Percentiles rank a stretch among this genome's conserved stretches.
Evolutionary conservation across 2,888 invertebrate genomes (phyloP).

Genomic region (Cynaeus angustus): DNA sequence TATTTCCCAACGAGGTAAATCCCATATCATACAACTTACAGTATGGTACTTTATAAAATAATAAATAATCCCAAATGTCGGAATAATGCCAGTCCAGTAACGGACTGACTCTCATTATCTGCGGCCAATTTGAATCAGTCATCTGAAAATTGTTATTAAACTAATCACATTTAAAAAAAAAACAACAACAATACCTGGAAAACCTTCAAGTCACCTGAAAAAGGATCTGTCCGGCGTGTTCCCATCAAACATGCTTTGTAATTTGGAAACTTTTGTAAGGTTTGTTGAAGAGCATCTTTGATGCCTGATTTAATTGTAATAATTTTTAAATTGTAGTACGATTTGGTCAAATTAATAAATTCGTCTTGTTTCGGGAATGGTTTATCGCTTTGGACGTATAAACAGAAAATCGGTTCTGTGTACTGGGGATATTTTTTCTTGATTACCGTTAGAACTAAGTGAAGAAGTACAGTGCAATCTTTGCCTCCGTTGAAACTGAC

Average conservation of each 20-base stretch:
- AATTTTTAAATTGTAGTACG: conserved; percentile 84
- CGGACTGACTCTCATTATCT: conserved; percentile 90
- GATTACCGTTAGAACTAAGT: conserved; percentile 77
- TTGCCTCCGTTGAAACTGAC: conserved; percentile 99
- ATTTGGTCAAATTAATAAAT: conserved; percentile 83
- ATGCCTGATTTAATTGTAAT: conserved; percentile 81
- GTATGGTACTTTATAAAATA: conserved; percentile 87
- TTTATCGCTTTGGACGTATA: conserved; percentile 87
- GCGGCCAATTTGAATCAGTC: conserved; percentile 94
- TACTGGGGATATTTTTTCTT: conserved; percentile 64
- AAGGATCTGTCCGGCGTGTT: conserved; percentile 90
- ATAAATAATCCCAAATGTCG: conserved; percentile 93
- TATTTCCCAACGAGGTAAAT: conserved; percentile 92
- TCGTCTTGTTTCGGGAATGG: conserved; percentile 91
- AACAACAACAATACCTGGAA: conserved; percentile 80
- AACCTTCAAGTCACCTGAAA: conserved; percentile 78
- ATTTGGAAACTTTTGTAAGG: conserved; percentile 75
- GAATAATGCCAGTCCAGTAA: conserved; percentile 93
- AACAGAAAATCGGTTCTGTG: conserved; percentile 74
- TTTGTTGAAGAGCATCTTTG: conserved; percentile 79
- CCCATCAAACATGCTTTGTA: conserved; percentile 95
- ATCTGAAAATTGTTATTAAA: conserved; percentile 71
- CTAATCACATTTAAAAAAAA: no score
- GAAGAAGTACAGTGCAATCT: conserved; percentile 95
- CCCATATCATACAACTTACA: conserved; percentile 94